Evolutionary conservation across 2,797 vertebrate genomes (phyloP).

Genomic region (Carapus acus): DNA sequence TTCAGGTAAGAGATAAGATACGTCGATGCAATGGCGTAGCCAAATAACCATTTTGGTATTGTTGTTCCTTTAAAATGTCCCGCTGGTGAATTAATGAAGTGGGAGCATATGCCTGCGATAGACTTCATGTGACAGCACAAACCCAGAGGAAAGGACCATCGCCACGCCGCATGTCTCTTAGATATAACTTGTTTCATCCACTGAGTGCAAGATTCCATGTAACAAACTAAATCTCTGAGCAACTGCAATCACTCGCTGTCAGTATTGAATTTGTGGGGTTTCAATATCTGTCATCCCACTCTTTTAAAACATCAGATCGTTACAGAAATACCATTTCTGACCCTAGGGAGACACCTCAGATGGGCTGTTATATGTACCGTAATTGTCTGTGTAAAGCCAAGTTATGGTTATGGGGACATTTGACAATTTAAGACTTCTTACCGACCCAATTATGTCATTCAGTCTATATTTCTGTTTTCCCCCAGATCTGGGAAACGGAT

Average conservation of each 20-base stretch:
- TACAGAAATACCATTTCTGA: background rate
- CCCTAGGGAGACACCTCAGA: background rate
- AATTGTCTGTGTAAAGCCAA: too few species aligned
- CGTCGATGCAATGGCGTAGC: background rate
- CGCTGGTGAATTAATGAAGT: constrained; percentile 12
- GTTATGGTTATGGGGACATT: background rate
- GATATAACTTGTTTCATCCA: too few species aligned
- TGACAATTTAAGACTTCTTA: background rate
- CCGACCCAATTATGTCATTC: background rate
- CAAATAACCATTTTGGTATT: too few species aligned
- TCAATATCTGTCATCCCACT: background rate
- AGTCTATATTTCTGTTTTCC: background rate
- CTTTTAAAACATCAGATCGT: background rate
- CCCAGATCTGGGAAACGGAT: constrained; percentile 83
- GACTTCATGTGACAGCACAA: constrained; percentile 11
- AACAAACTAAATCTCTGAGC: too few species aligned
- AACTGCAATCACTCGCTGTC: background rate
- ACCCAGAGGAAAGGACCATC: constrained; percentile 7
- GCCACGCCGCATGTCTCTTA: too few species aligned
- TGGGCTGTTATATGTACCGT: background rate
- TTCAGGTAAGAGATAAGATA: constrained; percentile 73
- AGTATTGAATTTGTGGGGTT: background rate
- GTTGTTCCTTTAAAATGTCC: background rate
- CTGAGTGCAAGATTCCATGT: too few species aligned
- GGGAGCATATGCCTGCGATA: constrained; percentile 17